Evolutionary conservation across 2,888 invertebrate species (phyloP), one percentile per base, ranked within the genome.

Genomic region (Pandemis heparana): DNA sequence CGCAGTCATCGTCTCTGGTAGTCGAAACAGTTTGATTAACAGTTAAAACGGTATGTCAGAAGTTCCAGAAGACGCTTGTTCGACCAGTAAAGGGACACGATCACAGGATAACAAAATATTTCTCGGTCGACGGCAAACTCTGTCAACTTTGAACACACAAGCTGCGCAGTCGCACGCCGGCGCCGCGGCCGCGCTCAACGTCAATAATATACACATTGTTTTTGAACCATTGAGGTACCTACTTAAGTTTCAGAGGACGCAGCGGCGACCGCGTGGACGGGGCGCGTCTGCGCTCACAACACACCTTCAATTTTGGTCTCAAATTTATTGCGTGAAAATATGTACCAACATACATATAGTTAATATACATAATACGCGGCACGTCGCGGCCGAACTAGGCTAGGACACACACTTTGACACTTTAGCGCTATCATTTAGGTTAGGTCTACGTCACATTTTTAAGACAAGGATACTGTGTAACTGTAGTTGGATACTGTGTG

Each of bases 371-470:
- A 39, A 61, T 0, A 10, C n/a, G 60, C 8, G 60, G n/a, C 60
- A 39, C 60, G 41, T 39, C n/a, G 41, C 39, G 61, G 7, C 16
- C 16, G 39, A 48, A 14, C 48, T 14, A 38, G 16, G 16, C 41
- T 62, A 62, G 10, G 16, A 43, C 62, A 62, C 23, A 56, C 62
- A 62, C 62, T 62, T 62, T 18, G 43, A 43, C 62, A 43, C 62
- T 61, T 62, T 23, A 23, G 62, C 41, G 16, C 41, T 62, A 62
- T 39, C 16, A 7, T 23, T 18, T 62, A 62, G 61, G 16, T 41
- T 62, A 62, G 62, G 18, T 10, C 10, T 18, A 10, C 18, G 23
- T 7, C 56, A 56, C 6, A 51, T 2, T 32, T 32, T 32, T 32
- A 32, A 32, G 23, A 32, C 23, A 32, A 32, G 23, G 23, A 4